These are phyloP conservation scores for Nettapus auritus DNA, from an alignment of 2,113 vertebrate genomes.

Conservation along the genomic window DNA sequence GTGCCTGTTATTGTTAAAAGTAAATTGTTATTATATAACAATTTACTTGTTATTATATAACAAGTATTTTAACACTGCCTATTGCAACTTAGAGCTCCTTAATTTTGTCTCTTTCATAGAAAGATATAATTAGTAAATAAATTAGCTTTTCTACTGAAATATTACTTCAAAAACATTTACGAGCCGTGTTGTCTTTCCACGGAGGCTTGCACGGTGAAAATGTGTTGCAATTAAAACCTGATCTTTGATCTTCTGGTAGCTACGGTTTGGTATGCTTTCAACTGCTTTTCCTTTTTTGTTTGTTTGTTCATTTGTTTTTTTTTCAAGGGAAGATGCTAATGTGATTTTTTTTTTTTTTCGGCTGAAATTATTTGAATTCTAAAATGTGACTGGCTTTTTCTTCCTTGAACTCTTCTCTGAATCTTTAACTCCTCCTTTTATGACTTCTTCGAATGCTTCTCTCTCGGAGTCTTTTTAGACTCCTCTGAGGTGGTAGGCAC, in stretches of 20 bases:
- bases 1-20: conserved; percentile 72
- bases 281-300: neutral
- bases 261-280: conserved; percentile 43
- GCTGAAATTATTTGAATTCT: neutral
- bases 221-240: conserved; percentile 61
- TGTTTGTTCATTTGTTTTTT: neutral
- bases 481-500: neutral
- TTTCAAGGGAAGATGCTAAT: neutral
- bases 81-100: conserved; percentile 70
- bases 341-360: neutral
- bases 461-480: neutral
- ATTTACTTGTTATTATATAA: conserved; percentile 73
- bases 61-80: conserved; percentile 70
- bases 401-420: neutral
- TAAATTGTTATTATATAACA: conserved; percentile 73
- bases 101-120: conserved; percentile 66
- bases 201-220: conserved; percentile 45
- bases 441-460: neutral
- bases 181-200: conserved; percentile 54
- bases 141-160: conserved; percentile 73
- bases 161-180: conserved; percentile 73
- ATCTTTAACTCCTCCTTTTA: neutral
- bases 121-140: conserved; percentile 78
- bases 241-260: conserved; percentile 63
- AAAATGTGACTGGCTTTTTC: neutral